These are phyloP conservation scores for Leptodactylus fallax DNA, from an alignment of 2,797 vertebrate genomes.

Conservation along the genomic window DNA sequence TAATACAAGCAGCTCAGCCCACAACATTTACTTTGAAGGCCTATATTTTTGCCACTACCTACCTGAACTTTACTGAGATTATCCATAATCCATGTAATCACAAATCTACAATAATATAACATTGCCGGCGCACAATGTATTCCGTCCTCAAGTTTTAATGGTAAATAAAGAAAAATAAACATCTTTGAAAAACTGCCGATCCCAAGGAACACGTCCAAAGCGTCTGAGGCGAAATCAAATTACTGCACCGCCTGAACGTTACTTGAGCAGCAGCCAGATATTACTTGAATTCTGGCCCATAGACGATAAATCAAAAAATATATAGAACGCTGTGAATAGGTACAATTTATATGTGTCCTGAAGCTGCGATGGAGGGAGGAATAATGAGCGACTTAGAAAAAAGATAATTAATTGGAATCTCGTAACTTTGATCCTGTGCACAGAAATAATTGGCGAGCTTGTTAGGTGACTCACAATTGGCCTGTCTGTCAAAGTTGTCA, in stretches of 20 bases:
- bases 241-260: slow-evolving; percentile 53
- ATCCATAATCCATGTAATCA: not conserved
- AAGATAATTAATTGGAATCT: slow-evolving; percentile 57
- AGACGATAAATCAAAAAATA: slow-evolving; percentile 58
- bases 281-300: slow-evolving; percentile 49
- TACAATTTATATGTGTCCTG: slow-evolving; percentile 60
- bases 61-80: not conserved
- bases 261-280: slow-evolving; percentile 49
- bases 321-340: slow-evolving; percentile 41
- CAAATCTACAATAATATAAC: slow-evolving; percentile 13
- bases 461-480: slow-evolving; percentile 46
- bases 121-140: not conserved
- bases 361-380: slow-evolving; percentile 33
- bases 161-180: slow-evolving; percentile 57
- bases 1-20: not conserved
- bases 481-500: slow-evolving; percentile 22
- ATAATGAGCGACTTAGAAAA: slow-evolving; percentile 34
- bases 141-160: slow-evolving; percentile 11
- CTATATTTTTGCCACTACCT: not conserved
- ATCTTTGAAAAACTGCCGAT: slow-evolving; percentile 48
- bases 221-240: slow-evolving; percentile 57
- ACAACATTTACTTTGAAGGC: not conserved
- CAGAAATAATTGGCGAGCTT: slow-evolving; percentile 50
- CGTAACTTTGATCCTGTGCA: slow-evolving; percentile 49
- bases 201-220: slow-evolving; percentile 44